phyloP scores from a whole-genome alignment of 1,140 invertebrate genomes.

The Carposina sasakii region DNA sequence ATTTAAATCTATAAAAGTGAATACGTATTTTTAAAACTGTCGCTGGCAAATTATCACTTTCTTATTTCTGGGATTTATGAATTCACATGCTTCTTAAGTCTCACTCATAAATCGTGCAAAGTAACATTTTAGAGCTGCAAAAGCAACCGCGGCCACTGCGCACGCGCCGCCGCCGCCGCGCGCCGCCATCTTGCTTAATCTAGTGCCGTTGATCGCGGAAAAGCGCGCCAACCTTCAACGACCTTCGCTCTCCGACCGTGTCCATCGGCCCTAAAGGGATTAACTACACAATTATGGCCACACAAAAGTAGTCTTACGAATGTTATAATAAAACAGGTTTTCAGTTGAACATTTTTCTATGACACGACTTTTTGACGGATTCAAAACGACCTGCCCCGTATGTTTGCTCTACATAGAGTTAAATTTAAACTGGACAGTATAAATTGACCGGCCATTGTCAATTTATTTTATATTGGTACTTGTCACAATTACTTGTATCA shows the following conservation, averaged over 20 bases:
- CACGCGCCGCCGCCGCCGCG: conserved; percentile 61
- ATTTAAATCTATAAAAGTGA: too few relatives aligned
- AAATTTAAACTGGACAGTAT: conserved; percentile 53
- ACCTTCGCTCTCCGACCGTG: conserved; percentile 67
- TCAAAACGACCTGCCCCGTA: conserved; percentile 33
- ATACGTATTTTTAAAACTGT: too few relatives aligned
- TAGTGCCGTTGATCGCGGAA: conserved; percentile 69
- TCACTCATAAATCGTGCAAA: too few relatives aligned
- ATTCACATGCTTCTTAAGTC: too few relatives aligned
- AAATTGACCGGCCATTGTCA: conserved; percentile 42
- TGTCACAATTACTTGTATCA: conserved; percentile 54
- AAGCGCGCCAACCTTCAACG: conserved; percentile 71
- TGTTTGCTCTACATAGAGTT: conserved; percentile 47
- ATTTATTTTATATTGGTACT: conserved; percentile 49
- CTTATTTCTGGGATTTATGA: too few relatives aligned
- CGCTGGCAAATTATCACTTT: too few relatives aligned
- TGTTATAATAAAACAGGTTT: too few relatives aligned
- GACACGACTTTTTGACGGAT: too few relatives aligned
- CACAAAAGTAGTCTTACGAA: too few relatives aligned
- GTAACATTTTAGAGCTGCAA: conserved; percentile 44
- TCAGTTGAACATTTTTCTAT: too few relatives aligned
- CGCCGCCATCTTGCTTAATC: conserved; percentile 69
- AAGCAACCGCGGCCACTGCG: conserved; percentile 45
- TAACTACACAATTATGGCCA: too few relatives aligned
- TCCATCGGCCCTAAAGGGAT: conserved; percentile 24